These are phyloP conservation scores for Acanthopagrus latus DNA, from an alignment of 2,797 vertebrate genomes.

Conservation along the genomic window DNA sequence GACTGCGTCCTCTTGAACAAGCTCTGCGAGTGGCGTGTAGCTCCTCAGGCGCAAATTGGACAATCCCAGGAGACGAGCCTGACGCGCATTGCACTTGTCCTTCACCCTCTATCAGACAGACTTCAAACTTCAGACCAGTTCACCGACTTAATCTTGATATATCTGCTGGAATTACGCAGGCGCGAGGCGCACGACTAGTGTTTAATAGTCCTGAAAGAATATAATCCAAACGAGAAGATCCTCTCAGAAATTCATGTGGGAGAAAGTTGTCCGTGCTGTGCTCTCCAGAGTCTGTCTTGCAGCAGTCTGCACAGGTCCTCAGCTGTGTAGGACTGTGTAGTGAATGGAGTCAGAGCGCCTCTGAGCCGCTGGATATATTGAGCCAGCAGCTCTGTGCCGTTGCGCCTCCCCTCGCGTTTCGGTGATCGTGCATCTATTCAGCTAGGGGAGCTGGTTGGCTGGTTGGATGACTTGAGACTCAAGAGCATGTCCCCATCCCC, in stretches of 20 bases:
- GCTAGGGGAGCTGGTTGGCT: slow-evolving; percentile 82
- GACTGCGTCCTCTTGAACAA: slow-evolving; percentile 60
- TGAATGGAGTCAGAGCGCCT: slow-evolving; percentile 80
- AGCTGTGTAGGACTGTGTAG: slow-evolving; percentile 64
- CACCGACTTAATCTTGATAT: slow-evolving; percentile 10
- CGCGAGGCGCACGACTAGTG: slow-evolving; percentile 19
- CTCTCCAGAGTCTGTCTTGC: slow-evolving; percentile 68
- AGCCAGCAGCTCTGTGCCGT: slow-evolving; percentile 69
- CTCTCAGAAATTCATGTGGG: slow-evolving; percentile 50
- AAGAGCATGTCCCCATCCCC: slow-evolving; percentile 62
- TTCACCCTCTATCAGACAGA: slow-evolving; percentile 56
- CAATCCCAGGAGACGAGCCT: slow-evolving; percentile 83
- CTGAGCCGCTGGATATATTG: slow-evolving; percentile 80
- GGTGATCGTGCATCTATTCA: slow-evolving; percentile 78
- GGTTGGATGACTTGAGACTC: slow-evolving; percentile 77
- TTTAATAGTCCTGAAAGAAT: slow-evolving; percentile 44
- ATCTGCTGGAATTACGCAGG: slow-evolving; percentile 1
- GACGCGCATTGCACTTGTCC: slow-evolving; percentile 85
- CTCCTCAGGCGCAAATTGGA: slow-evolving; percentile 84
- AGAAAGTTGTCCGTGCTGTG: slow-evolving; percentile 68
- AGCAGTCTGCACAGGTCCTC: slow-evolving; percentile 69
- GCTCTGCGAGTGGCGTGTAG: slow-evolving; percentile 72
- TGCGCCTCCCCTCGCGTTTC: slow-evolving; percentile 84
- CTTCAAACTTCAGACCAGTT: slow-evolving; percentile 47
- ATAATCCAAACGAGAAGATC: slow-evolving; percentile 80